Percentiles rank a stretch among this genome's conserved stretches.
Evolutionary conservation across 1,140 invertebrate genomes (phyloP).

Genomic region (Caenorhabditis brenneri): DNA sequence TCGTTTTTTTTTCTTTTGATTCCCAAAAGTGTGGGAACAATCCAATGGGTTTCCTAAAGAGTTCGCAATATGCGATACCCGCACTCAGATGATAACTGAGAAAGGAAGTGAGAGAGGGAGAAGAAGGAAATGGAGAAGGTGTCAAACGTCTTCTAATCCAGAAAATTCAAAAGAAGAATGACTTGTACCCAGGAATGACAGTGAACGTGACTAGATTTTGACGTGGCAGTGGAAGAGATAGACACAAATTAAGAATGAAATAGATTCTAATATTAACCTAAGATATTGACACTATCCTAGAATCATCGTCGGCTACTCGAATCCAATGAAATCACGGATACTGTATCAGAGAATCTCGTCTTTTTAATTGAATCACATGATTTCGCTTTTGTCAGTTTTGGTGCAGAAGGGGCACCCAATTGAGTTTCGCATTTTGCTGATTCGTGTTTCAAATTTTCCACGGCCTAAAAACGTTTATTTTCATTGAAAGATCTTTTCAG

Average conservation of each 20-base stretch:
- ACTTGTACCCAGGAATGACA: constrained; percentile 31
- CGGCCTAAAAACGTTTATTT: not conserved
- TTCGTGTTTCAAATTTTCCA: constrained; percentile 9
- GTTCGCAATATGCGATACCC: not conserved
- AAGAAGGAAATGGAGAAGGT: not conserved
- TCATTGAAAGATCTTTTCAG: not conserved
- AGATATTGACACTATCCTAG: not conserved
- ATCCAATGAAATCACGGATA: constrained; percentile 46
- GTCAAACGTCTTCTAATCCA: not conserved
- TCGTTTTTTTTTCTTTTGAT: not conserved
- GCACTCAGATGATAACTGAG: constrained; percentile 27
- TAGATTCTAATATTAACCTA: constrained; percentile 9
- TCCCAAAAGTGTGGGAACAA: not conserved
- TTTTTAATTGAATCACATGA: constrained; percentile 49
- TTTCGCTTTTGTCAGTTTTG: constrained; percentile 3
- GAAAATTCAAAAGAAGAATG: not conserved
- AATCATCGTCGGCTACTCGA: not conserved
- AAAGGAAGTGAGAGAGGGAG: not conserved
- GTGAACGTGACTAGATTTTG: constrained; percentile 23
- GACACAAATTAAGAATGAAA: not conserved
- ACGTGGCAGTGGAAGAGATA: constrained; percentile 6
- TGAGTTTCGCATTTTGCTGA: constrained; percentile 12
- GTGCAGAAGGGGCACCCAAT: not conserved
- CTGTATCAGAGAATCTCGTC: constrained; percentile 52
- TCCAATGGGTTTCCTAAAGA: constrained; percentile 15